These are phyloP conservation scores for Taenioides sp. DNA, from an alignment of 2,797 vertebrate genomes.

Conservation along the genomic window DNA sequence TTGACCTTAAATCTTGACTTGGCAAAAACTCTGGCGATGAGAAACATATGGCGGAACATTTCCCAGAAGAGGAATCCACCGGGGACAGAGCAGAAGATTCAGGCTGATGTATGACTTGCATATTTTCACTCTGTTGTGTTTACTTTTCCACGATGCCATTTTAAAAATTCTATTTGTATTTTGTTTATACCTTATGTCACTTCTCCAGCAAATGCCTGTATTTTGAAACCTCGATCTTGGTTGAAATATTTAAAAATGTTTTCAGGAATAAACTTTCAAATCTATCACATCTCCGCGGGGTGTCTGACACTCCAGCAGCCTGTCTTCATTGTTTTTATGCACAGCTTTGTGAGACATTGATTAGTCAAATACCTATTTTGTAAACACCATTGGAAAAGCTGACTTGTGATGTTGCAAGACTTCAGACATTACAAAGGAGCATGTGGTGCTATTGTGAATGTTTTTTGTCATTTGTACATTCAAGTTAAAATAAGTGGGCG, in stretches of 20 bases:
- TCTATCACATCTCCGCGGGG: slow-evolving; percentile 19
- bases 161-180: slow-evolving; percentile 1
- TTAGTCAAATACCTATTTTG: slow-evolving; percentile 1
- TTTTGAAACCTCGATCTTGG: not conserved
- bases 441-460: not conserved
- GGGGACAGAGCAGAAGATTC: slow-evolving; percentile 21
- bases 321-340: slow-evolving; percentile 33
- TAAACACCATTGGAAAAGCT: not conserved
- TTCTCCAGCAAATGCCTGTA: slow-evolving; percentile 8
- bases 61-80: slow-evolving; percentile 17
- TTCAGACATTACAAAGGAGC: not conserved
- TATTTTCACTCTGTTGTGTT: slow-evolving; percentile 24
- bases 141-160: slow-evolving; percentile 18
- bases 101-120: slow-evolving; percentile 31
- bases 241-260: slow-evolving; percentile 7
- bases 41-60: slow-evolving; percentile 27
- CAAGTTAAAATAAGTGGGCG: not conserved
- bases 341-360: slow-evolving; percentile 47
- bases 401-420: not conserved
- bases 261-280: slow-evolving; percentile 28
- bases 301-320: slow-evolving; percentile 29
- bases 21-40: slow-evolving; percentile 31
- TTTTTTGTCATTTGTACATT: not conserved
- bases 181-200: slow-evolving; percentile 14
- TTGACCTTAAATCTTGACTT: slow-evolving; percentile 7